These are phyloP conservation scores for Mastacembelus armatus DNA, from an alignment of 2,797 vertebrate species.

Conservation along the genomic window DNA sequence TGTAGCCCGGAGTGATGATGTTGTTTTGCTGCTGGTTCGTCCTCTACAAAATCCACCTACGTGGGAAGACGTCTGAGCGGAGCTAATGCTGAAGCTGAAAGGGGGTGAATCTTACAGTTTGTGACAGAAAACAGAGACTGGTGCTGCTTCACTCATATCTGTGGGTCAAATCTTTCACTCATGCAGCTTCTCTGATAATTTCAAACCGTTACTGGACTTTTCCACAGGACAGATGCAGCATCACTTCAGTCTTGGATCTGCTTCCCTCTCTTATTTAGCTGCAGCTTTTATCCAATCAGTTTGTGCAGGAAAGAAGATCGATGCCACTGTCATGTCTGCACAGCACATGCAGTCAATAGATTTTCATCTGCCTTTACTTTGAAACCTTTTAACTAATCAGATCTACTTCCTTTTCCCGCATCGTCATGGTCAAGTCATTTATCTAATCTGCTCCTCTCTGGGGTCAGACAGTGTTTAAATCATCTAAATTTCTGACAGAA, in stretches of 20 bases:
- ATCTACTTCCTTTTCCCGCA: neutral
- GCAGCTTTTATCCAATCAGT: slow-evolving; percentile 10
- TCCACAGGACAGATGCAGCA: too few species aligned
- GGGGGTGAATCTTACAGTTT: neutral
- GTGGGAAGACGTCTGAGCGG: neutral
- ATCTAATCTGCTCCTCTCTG: neutral
- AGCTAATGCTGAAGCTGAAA: neutral
- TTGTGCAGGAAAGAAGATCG: neutral
- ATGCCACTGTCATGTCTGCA: neutral
- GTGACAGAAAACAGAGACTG: neutral
- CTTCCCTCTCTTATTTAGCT: neutral
- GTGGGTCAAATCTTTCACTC: neutral
- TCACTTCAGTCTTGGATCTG: neutral
- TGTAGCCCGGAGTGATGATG: slow-evolving; percentile 54
- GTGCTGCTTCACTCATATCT: neutral
- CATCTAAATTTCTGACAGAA: neutral
- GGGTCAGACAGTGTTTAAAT: neutral
- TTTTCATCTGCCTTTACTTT: slow-evolving; percentile 5
- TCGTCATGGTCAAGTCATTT: slow-evolving; percentile 1
- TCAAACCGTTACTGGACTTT: too few species aligned
- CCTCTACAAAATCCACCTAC: slow-evolving; percentile 25
- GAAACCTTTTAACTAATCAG: slow-evolving; percentile 30
- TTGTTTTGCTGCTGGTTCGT: slow-evolving; percentile 44
- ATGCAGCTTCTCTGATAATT: neutral
- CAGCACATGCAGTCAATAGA: neutral